Conservation (phyloP, 1,140 invertebrate species). For the Latrodectus geometricus region DNA sequence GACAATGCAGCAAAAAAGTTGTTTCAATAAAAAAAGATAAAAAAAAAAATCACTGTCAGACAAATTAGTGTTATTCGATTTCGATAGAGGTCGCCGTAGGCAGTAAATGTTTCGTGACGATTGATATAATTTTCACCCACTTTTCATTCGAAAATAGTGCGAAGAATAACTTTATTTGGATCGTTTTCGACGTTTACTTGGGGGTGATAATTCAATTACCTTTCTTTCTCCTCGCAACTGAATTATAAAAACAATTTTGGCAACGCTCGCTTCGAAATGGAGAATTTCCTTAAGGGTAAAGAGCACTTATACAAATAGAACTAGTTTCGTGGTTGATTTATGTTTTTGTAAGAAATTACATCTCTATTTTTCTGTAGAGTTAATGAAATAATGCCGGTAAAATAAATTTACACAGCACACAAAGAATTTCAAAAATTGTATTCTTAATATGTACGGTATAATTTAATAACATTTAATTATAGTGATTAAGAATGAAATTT, state of each 20-base stretch:
- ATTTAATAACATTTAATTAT: too few relatives aligned
- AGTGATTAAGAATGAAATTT: too few relatives aligned
- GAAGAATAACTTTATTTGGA: not conserved
- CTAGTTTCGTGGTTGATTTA: too few relatives aligned
- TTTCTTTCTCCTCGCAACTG: not conserved
- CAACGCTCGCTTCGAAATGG: not conserved
- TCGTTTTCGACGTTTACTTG: not conserved
- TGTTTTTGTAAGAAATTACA: too few relatives aligned
- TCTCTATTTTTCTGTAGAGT: too few relatives aligned
- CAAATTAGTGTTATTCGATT: not conserved
- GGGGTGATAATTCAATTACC: not conserved
- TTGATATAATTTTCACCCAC: not conserved
- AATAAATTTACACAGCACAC: too few relatives aligned
- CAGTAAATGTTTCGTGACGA: not conserved
- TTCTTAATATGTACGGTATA: too few relatives aligned
- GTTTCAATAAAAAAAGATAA: not conserved
- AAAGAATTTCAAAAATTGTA: too few relatives aligned
- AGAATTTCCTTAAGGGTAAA: not conserved
- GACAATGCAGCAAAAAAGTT: not conserved
- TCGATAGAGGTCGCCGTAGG: constrained; percentile 13
- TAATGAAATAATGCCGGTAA: too few relatives aligned
- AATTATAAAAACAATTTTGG: not conserved
- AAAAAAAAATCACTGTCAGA: not conserved
- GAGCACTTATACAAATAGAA: too few relatives aligned
- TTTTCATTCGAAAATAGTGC: not conserved